Evolutionary conservation across 2,797 vertebrate species (phyloP), one percentile per base, ranked within the genome.

Genomic region (Sciurus vulgaris): DNA sequence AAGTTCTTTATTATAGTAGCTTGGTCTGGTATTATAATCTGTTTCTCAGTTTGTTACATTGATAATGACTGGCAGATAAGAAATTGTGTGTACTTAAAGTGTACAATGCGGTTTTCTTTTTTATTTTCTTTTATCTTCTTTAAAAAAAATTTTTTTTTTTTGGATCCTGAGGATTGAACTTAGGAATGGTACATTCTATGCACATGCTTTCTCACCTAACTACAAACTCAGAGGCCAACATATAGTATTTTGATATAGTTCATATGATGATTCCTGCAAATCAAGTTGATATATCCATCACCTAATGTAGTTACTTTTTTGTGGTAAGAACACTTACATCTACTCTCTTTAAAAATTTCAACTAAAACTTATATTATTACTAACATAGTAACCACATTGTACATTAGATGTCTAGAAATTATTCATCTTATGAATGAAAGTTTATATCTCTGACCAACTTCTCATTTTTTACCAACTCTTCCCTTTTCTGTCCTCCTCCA

Each of bases 401-500:
- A 11, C 18, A 11, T 61, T 87, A 59, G 18, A 73, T 74, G 8
- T 47, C 38, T n/a, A 44, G 35, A 86, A 72, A 59, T 24, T 26
- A 59, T 15, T 35, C 33, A 91, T 72, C 2, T 70, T n/a, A 61
- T n/a, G 81, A 30, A 7, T 24, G 10, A 30, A 73, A 82, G 18
- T 33, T 83, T 83, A n/a, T 33, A 74, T 8, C 8, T 12, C 33
- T 84, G 18, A 63, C 20, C 26, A 38, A 63, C 8, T n/a, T 73
- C 26, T 67, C 30, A 30, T 38, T 22, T n/a, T 59, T 72, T 17
- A 73, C 30, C 11, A 41, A 72, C 17, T 82, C 33, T 59, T 47
- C 17, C 1, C 22, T 28, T 85, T 70, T n/a, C 11, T 0, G 30
- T 3, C 1, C 12, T 1, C 0, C 7, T 18, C 1, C 5, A 30